These are phyloP conservation scores for Pararge aegeria DNA, from an alignment of 1,140 invertebrate species.

Conservation along the genomic window DNA sequence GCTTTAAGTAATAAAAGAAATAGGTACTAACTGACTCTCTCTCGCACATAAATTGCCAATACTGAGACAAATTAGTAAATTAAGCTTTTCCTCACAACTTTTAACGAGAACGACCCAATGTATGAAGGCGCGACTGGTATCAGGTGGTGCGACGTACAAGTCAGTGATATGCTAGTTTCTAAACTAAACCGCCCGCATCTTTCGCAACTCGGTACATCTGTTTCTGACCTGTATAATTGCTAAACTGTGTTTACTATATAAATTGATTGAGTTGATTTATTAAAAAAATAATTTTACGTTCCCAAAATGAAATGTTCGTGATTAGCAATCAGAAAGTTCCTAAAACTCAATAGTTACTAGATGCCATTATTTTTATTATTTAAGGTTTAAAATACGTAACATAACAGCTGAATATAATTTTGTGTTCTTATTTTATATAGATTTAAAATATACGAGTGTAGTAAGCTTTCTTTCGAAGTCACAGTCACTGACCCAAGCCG, in stretches of 20 bases:
- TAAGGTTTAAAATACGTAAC: conserved; percentile 26
- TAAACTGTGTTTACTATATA: not conserved
- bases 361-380: conserved; percentile 57
- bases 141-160: too few relatives aligned
- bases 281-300: conserved; percentile 23
- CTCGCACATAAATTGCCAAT: too few relatives aligned
- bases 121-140: too few relatives aligned
- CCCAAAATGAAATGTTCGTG: conserved; percentile 37
- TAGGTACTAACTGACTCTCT: too few relatives aligned
- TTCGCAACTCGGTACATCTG: too few relatives aligned
- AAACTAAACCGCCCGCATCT: too few relatives aligned
- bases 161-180: too few relatives aligned
- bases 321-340: conserved; percentile 71
- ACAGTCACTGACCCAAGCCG: not conserved
- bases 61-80: too few relatives aligned
- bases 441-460: not conserved
- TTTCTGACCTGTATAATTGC: not conserved
- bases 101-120: too few relatives aligned
- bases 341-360: conserved; percentile 68
- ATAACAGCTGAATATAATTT: conserved; percentile 18
- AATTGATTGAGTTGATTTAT: not conserved
- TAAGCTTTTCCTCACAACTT: too few relatives aligned
- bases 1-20: too few relatives aligned
- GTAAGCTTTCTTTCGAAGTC: conserved; percentile 4
- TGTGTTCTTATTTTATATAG: conserved; percentile 17